Base-by-base conservation (phyloP, 2,888 invertebrate species). In the Amphipoea oculea region DNA sequence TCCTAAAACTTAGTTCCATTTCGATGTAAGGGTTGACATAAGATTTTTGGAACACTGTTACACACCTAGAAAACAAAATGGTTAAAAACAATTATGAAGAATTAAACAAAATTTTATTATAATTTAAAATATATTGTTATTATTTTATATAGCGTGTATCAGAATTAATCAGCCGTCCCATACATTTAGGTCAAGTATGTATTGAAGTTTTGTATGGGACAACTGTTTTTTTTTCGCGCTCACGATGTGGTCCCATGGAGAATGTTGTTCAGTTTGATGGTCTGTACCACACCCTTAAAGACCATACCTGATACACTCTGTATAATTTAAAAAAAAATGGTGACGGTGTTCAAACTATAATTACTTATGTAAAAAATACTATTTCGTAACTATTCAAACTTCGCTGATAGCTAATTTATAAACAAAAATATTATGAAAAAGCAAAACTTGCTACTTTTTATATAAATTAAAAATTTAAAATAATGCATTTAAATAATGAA, bases 401-500 rank as follows among this genome's bases (percentile, higher is more conserved):
- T 82, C 7, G 89, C 84, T 84, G 76, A 78, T 81, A 82, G 81
- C 79, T 75, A 82, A 79, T 76, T 51, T 62, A 72, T 54, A 78
- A 62, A 76, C 67, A 68, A 76, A 69, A 83, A 66, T 72, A 66
- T 45, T 73, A 85, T 68, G 51, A 72, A 78, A 70, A 84, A 73
- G 85, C 73, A 68, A 65, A 77, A 72, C 71, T 73, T 73, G 81
- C 81, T 40, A 74, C 42, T 76, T 86, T 84, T 88, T 78, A 78
- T 85, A 78, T 76, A 76, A 63, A 76, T 77, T 73, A 54, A 81
- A 81, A 79, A 83, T 80, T 76, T 78, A 78, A 86, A 82, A 81
- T 86, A 90, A 89, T 91, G 90, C 90, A 93, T 90, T 91, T 89
- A 91, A 91, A 88, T 80, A 89, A 88, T 87, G 83, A 87, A 91